Base-by-base conservation (phyloP, 2,797 vertebrate genomes). In the Gallinago nigripennis region DNA sequence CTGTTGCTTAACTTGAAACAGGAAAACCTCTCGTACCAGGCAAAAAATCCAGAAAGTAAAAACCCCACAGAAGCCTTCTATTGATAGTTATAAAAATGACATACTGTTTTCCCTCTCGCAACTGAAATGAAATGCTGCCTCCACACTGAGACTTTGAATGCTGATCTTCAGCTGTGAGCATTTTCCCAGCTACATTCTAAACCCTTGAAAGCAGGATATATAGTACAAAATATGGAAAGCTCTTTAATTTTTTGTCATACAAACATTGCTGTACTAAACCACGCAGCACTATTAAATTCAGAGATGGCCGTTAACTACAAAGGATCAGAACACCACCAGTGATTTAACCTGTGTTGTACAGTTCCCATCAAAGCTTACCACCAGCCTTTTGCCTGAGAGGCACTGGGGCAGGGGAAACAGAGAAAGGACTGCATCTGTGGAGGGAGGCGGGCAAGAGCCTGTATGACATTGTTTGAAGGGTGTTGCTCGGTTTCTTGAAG, bases 91-190 rank as follows among this genome's bases (percentile, higher is more conserved):
- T 66, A 96, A 94, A 94, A 81, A 86, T 84, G 35, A 70, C 73
- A 86, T 91, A 94, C 73, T 84, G 80, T 94, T 96, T 96, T 81
- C 33, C 76, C 54, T 92, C 77, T 94, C 77, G 83, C 57, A 86
- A 79, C 31, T 83, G 71, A 93, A 96, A 91, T 92, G 89, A 94
- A 95, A 95, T 69, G 27, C 73, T 92, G 80, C 70, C 89, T 96
- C 58, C 88, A 91, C 70, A 91, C 80, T 90, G 94, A 76, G 85
- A 60, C 46, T 92, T 76, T 94, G 82, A 96, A 95, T 90, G 63
- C 63, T 78, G 91, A 81, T 91, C 80, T 88, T 94, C 66, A 70
- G 39, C 87, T 94, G 56, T 88, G 80, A 92, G 56, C 73, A 46
- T 86, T 92, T 95, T 91, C 70, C 45, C 58, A 84, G 82, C 58